phyloP scores from a whole-genome alignment of 2,113 vertebrate species.

The Lophura nycthemera region DNA sequence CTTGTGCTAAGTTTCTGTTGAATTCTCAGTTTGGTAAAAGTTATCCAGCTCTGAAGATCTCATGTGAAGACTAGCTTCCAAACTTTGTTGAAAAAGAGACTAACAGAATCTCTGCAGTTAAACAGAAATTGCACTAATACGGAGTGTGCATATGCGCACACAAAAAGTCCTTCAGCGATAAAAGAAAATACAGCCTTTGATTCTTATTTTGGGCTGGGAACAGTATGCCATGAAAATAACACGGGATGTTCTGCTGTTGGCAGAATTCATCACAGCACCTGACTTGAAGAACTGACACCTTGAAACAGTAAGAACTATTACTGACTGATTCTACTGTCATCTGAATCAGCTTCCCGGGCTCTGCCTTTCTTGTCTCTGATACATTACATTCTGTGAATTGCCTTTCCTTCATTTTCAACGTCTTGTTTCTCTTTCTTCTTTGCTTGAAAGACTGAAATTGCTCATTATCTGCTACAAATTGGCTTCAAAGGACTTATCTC shows the following conservation, averaged over 20 bases:
- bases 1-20: neutral
- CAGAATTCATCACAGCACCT: neutral
- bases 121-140: neutral
- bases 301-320: neutral
- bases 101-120: neutral
- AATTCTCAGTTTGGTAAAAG: neutral
- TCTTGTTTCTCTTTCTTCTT: conserved; percentile 39
- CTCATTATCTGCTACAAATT: conserved; percentile 57
- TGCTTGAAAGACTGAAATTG: conserved; percentile 49
- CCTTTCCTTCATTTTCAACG: conserved; percentile 13
- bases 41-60: neutral
- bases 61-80: neutral
- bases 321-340: neutral
- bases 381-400: neutral
- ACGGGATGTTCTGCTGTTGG: neutral
- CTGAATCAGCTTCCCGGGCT: neutral
- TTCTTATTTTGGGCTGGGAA: neutral
- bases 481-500: conserved; percentile 20
- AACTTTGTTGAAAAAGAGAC: neutral
- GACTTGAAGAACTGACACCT: neutral
- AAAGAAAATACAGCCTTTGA: neutral
- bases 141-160: neutral
- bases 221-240: neutral
- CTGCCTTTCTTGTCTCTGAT: neutral
- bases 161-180: neutral